phyloP scores from a whole-genome alignment of 2,797 vertebrate species.

The Geotrypetes seraphini region DNA sequence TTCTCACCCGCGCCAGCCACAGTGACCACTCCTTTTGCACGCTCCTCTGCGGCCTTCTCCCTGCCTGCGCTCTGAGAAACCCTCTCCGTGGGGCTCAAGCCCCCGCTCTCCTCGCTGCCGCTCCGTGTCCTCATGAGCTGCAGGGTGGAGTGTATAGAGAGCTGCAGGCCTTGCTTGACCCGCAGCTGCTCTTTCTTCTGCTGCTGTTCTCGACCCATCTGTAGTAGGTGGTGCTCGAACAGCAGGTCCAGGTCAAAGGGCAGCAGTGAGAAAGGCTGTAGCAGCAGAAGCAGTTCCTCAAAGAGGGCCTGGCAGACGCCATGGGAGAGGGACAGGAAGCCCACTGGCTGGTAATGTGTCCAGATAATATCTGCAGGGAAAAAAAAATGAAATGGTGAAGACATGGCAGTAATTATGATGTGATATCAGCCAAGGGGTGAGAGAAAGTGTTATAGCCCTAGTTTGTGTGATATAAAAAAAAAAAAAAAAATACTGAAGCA shows the following conservation, averaged over 20 bases:
- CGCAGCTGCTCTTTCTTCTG: constrained; percentile 83
- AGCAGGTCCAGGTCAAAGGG: constrained; percentile 90
- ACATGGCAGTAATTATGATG: no score
- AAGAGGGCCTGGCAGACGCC: constrained; percentile 76
- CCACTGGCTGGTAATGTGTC: constrained; percentile 80
- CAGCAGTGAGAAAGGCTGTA: constrained; percentile 88
- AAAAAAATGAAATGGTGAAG: no score
- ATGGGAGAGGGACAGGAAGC: constrained; percentile 80
- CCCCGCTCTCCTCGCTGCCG: constrained; percentile 31
- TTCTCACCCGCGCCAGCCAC: constrained; percentile 34
- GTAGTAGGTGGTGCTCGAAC: constrained; percentile 80
- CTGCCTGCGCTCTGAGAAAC: constrained; percentile 11
- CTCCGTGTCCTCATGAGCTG: constrained; percentile 78
- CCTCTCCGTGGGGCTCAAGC: neutral
- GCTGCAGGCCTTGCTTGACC: constrained; percentile 66
- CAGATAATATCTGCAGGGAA: constrained; percentile 66
- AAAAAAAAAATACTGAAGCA: no score
- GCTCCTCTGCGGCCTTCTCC: constrained; percentile 7
- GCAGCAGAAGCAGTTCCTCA: constrained; percentile 83
- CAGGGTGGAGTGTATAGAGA: constrained; percentile 78
- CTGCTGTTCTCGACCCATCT: constrained; percentile 77
- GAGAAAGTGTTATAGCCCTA: no score
- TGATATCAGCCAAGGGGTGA: no score
- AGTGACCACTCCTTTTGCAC: constrained; percentile 56
- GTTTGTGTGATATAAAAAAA: no score